These are phyloP conservation scores for Heliocidaris erythrogramma DNA, from an alignment of 35 echinoderm and acorn worm genomes.

Conservation along the genomic window DNA sequence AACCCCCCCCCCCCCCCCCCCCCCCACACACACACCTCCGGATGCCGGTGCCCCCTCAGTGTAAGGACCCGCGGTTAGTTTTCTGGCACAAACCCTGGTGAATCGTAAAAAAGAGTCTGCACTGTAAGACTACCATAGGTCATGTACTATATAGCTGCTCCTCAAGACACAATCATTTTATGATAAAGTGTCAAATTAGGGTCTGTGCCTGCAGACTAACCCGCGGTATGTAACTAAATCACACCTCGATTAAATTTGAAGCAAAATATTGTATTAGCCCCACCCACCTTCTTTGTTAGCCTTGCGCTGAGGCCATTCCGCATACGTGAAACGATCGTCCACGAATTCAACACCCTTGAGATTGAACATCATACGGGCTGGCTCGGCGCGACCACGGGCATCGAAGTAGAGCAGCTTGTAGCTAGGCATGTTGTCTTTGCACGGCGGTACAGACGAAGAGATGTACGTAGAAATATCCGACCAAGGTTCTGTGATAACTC, in stretches of 20 bases:
- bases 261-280: neutral
- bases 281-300: neutral
- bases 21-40: no score
- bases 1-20: no score
- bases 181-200: no score
- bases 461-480: neutral
- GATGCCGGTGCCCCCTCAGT: no score
- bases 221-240: neutral
- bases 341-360: neutral
- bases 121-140: no score
- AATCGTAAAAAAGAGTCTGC: no score
- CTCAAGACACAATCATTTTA: no score
- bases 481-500: no score
- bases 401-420: conserved; percentile 6
- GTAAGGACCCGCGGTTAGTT: no score
- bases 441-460: neutral
- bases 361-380: neutral
- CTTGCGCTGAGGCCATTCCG: neutral
- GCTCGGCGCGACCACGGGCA: neutral
- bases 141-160: no score
- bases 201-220: no score
- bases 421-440: neutral
- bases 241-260: neutral
- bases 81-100: no score
- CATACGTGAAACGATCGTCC: neutral